Percentiles rank a stretch among this genome's conserved stretches.
These are phyloP conservation scores for Tetramorium alpestre DNA, from an alignment of 1,140 invertebrate genomes.

Conservation along the genomic window DNA sequence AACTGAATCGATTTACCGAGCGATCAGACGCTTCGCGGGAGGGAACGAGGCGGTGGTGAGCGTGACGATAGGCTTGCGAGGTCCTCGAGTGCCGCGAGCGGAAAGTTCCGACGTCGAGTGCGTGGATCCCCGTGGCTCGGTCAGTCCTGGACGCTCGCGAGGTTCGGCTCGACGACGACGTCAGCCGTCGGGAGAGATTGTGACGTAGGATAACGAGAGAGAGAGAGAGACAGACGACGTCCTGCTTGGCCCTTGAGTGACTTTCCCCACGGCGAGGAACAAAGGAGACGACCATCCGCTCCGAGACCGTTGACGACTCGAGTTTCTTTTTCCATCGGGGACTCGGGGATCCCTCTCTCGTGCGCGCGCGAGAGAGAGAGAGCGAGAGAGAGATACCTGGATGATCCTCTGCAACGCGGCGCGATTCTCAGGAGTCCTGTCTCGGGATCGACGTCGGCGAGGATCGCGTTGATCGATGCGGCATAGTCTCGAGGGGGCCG, in stretches of 20 bases:
- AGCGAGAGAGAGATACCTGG: not conserved
- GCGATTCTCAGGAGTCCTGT: not conserved
- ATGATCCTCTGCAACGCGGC: slow-evolving; percentile 23
- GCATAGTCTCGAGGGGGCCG: slow-evolving; percentile 82
- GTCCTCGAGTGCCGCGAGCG: not conserved
- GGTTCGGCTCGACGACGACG: not conserved
- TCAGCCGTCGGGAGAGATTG: not conserved
- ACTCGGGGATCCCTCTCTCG: not conserved
- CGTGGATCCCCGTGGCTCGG: not conserved
- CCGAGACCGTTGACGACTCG: not conserved
- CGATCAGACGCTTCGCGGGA: not conserved
- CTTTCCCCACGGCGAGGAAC: not conserved
- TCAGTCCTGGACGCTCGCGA: not conserved
- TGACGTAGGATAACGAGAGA: not conserved
- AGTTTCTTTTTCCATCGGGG: not conserved
- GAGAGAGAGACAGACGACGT: too few species aligned
- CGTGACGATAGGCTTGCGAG: not conserved
- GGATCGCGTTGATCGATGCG: slow-evolving; percentile 78
- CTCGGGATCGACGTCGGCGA: slow-evolving; percentile 45
- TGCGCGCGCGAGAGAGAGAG: not conserved
- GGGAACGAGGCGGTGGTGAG: not conserved
- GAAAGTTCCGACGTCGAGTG: not conserved
- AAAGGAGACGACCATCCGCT: not conserved
- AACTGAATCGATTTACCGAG: not conserved
- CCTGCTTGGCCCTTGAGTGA: too few species aligned